Evolutionary conservation across 1,140 invertebrate genomes (phyloP).

Genomic region (Pseudomyrmex sp.): DNA sequence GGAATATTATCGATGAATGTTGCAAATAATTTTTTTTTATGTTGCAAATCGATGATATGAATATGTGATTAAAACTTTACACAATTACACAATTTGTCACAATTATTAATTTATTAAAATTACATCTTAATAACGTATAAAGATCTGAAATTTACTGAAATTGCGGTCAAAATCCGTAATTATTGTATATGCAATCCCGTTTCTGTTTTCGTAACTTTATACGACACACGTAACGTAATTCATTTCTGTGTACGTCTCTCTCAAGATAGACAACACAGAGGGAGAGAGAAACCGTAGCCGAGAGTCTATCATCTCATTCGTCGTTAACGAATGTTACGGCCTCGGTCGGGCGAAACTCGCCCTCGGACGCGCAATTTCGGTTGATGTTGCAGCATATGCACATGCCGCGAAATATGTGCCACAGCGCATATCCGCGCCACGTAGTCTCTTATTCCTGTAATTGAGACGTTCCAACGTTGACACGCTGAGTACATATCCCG

Average conservation of each 20-base stretch:
- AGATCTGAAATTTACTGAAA: no score
- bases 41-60: background rate
- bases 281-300: background rate
- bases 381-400: constrained; percentile 49
- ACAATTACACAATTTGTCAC: background rate
- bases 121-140: no score
- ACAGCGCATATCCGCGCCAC: constrained; percentile 8
- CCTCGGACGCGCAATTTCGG: constrained; percentile 45
- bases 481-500: background rate
- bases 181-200: background rate
- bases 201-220: constrained; percentile 11
- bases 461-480: constrained; percentile 28
- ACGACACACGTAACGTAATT: background rate
- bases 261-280: constrained; percentile 17
- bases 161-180: constrained; percentile 3
- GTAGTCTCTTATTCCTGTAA: constrained; percentile 42
- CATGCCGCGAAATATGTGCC: constrained; percentile 27
- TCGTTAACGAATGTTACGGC: constrained; percentile 44
- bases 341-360: constrained; percentile 27
- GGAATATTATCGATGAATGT: no score
- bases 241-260: constrained; percentile 29
- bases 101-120: no score
- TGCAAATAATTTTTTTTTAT: background rate
- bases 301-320: constrained; percentile 29
- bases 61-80: no score